Evolutionary conservation across 1,140 invertebrate genomes (phyloP).

Genomic region (Rhopalosiphum padi): DNA sequence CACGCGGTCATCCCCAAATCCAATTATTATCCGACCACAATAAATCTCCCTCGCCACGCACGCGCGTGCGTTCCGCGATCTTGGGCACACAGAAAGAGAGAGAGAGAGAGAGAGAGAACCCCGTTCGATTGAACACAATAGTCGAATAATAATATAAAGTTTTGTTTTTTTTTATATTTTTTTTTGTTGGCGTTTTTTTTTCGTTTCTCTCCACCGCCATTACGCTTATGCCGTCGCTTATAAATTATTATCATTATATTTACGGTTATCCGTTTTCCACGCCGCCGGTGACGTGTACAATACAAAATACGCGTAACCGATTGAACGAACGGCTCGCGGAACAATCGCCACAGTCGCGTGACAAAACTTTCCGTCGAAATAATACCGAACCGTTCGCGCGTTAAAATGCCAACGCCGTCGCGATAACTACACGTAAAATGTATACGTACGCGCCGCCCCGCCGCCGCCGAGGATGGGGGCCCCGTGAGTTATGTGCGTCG

Average conservation of each 20-base stretch:
- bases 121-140: not conserved
- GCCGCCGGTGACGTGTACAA: not conserved
- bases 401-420: not conserved
- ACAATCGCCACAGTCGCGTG: not conserved
- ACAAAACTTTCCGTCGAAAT: not conserved
- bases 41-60: not conserved
- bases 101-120: too few species aligned
- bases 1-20: not conserved
- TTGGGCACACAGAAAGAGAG: not conserved
- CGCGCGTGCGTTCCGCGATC: not conserved
- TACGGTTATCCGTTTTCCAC: not conserved
- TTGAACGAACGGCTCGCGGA: not conserved
- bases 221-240: not conserved
- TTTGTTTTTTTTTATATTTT: not conserved
- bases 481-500: not conserved
- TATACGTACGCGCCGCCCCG: too few species aligned
- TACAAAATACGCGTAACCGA: not conserved
- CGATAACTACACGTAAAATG: not conserved
- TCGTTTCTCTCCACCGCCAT: not conserved
- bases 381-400: not conserved
- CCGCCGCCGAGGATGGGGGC: too few species aligned
- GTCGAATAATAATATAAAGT: not conserved
- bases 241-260: not conserved
- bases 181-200: not conserved
- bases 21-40: slow-evolving; percentile 12